Evolutionary conservation across 2,888 invertebrate species (phyloP).

Genomic region (Spodoptera exigua): DNA sequence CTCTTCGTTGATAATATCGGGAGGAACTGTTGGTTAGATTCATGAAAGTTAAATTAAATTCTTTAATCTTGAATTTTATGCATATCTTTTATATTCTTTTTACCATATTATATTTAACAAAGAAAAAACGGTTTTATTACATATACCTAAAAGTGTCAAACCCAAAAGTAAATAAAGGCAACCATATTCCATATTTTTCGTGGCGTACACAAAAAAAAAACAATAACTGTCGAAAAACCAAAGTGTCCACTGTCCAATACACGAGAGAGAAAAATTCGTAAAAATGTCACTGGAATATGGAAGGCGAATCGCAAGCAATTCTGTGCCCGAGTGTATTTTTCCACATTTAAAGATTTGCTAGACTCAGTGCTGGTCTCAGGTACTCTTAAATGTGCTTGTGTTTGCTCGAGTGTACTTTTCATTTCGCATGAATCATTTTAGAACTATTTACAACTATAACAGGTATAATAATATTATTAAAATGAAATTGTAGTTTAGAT

Average conservation of each 20-base stretch:
- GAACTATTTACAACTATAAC: slow-evolving; percentile 61
- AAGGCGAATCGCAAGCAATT: slow-evolving; percentile 44
- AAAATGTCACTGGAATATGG: slow-evolving; percentile 42
- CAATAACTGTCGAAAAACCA: slow-evolving; percentile 16
- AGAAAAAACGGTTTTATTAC: too few relatives aligned
- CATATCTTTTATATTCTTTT: too few relatives aligned
- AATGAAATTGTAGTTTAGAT: too few relatives aligned
- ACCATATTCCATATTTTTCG: too few relatives aligned
- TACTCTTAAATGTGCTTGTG: slow-evolving; percentile 59
- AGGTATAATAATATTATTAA: too few relatives aligned
- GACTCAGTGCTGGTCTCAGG: slow-evolving; percentile 47
- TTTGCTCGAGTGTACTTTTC: slow-evolving; percentile 62
- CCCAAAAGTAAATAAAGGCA: too few relatives aligned
- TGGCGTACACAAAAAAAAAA: slow-evolving; percentile 1
- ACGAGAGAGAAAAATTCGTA: slow-evolving; percentile 14
- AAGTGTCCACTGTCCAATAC: slow-evolving; percentile 3
- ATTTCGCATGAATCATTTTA: slow-evolving; percentile 60
- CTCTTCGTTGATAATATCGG: slow-evolving; percentile 93
- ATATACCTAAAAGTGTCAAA: too few relatives aligned
- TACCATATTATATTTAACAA: too few relatives aligned
- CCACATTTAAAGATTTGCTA: slow-evolving; percentile 45
- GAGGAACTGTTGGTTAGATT: slow-evolving; percentile 92
- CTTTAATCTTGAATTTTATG: too few relatives aligned
- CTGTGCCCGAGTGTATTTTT: slow-evolving; percentile 33
- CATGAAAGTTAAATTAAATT: slow-evolving; percentile 9